Percentiles rank a stretch among this genome's conserved stretches.
These are phyloP conservation scores for Tichodroma muraria DNA, from an alignment of 2,113 vertebrate species.

Conservation along the genomic window DNA sequence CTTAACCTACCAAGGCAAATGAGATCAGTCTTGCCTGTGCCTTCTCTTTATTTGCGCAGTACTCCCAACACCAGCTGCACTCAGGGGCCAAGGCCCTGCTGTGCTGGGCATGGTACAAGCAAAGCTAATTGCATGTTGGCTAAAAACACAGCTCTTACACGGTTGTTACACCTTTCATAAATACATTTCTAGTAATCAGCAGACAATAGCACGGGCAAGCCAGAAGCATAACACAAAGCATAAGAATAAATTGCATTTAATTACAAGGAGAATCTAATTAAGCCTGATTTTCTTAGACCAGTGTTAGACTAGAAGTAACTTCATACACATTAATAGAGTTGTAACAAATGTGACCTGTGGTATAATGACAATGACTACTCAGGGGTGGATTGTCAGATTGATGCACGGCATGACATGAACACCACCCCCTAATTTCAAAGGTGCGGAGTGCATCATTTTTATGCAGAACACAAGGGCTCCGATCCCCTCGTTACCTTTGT, in stretches of 20 bases:
- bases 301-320: slow-evolving; percentile 29
- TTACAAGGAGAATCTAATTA: slow-evolving; percentile 60
- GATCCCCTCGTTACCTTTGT: neutral
- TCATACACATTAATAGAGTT: slow-evolving; percentile 57
- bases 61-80: neutral
- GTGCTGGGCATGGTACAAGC: neutral
- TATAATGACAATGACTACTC: slow-evolving; percentile 49
- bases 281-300: slow-evolving; percentile 41
- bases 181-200: slow-evolving; percentile 42
- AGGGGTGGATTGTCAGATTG: slow-evolving; percentile 44
- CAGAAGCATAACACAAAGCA: slow-evolving; percentile 34
- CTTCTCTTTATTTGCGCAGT: neutral
- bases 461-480: neutral
- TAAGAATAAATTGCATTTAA: slow-evolving; percentile 62
- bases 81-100: slow-evolving; percentile 36
- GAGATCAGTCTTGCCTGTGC: neutral
- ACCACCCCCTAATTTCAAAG: slow-evolving; percentile 32
- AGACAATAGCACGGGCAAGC: slow-evolving; percentile 22
- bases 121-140: slow-evolving; percentile 24
- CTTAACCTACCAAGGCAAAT: neutral
- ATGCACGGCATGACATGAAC: slow-evolving; percentile 10
- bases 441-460: neutral
- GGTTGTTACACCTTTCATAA: slow-evolving; percentile 44
- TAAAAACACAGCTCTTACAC: slow-evolving; percentile 18
- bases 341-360: slow-evolving; percentile 23